These are phyloP conservation scores for Molorchus minor DNA, from an alignment of 2,888 invertebrate genomes.

Conservation along the genomic window DNA sequence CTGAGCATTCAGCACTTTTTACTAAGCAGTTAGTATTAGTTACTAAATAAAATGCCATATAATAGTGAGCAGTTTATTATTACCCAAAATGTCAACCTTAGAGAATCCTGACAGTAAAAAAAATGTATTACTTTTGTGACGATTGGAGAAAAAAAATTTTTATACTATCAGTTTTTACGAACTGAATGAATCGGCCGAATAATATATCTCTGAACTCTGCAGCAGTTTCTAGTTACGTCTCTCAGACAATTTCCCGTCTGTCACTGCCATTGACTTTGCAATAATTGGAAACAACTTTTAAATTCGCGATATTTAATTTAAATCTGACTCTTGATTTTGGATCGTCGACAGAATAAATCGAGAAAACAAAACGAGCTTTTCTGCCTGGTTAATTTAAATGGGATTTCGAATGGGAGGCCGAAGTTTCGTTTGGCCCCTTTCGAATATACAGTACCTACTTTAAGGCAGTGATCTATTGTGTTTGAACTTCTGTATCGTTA, in stretches of 20 bases:
- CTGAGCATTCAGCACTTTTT: no score
- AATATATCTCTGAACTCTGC: constrained; percentile 28
- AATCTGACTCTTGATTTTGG: constrained; percentile 56
- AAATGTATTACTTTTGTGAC: no score
- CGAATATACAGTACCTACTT: no score
- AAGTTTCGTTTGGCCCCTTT: no score
- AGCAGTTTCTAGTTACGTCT: constrained; percentile 42
- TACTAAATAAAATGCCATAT: no score
- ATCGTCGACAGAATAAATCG: constrained; percentile 30
- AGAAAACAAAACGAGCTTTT: constrained; percentile 38
- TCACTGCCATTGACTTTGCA: constrained; percentile 60
- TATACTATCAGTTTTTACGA: constrained; percentile 18
- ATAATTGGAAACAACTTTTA: constrained; percentile 60
- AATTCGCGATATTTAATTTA: constrained; percentile 57
- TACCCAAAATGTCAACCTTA: no score
- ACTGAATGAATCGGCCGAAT: constrained; percentile 26
- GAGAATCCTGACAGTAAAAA: no score
- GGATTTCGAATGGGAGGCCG: constrained; percentile 37
- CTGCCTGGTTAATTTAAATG: constrained; percentile 43
- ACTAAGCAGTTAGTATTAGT: no score
- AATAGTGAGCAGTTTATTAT: no score
- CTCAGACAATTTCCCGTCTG: constrained; percentile 56
- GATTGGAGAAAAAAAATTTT: no score
- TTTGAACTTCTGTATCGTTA: no score
- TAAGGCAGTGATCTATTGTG: no score